These are phyloP conservation scores for Ferrisia virgata DNA, from an alignment of 2,888 invertebrate genomes.

Conservation along the genomic window DNA sequence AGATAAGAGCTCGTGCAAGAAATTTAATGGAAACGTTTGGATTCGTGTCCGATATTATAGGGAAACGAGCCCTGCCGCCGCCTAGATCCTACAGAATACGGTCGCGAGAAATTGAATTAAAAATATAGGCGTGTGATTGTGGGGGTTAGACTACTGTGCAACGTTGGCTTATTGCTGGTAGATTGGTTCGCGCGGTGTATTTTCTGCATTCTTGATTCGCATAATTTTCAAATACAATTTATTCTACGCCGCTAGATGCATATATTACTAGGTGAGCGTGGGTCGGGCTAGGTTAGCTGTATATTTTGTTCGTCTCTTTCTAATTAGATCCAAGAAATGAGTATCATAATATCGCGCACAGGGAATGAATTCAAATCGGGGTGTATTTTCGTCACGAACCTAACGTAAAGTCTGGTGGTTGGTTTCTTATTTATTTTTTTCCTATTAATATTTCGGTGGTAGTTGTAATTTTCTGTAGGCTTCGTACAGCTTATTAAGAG, in stretches of 20 bases:
- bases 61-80: too few relatives aligned
- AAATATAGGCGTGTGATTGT: background rate
- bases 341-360: background rate
- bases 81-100: background rate
- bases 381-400: too few relatives aligned
- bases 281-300: too few relatives aligned
- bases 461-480: too few relatives aligned
- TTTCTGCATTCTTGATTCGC: background rate
- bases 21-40: background rate
- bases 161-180: background rate
- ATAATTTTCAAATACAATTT: background rate
- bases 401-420: too few relatives aligned
- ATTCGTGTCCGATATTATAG: background rate
- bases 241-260: too few relatives aligned
- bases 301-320: background rate
- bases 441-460: too few relatives aligned
- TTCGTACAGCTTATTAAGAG: too few relatives aligned
- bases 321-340: too few relatives aligned
- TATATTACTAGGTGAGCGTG: too few relatives aligned
- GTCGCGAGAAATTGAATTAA: background rate
- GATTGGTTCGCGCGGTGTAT: background rate
- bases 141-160: too few relatives aligned
- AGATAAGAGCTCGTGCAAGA: background rate
- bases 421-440: too few relatives aligned
- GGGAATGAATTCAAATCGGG: background rate